Conservation (phyloP, 2,113 vertebrate species). For the Albula goreensis region DNA sequence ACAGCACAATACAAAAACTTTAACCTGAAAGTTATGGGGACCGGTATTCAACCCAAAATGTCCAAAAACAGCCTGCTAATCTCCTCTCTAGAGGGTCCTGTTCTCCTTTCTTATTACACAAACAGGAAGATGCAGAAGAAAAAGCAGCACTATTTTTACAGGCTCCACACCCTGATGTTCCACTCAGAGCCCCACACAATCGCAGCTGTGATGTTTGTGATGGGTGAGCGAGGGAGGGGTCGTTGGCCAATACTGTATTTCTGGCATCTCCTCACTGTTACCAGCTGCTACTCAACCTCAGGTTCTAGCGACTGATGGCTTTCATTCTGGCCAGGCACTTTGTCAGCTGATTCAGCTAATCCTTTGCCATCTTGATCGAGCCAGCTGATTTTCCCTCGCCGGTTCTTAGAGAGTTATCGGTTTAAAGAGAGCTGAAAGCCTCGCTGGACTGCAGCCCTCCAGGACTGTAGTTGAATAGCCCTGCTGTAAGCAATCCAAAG, state of each 20-base stretch:
- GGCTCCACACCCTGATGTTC: neutral
- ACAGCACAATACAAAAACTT: neutral
- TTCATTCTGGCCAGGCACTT: neutral
- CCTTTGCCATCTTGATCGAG: neutral
- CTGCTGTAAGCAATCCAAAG: no score
- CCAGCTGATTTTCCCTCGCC: neutral
- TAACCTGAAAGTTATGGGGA: neutral
- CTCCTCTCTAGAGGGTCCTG: neutral
- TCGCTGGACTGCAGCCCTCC: neutral
- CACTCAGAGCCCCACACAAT: neutral
- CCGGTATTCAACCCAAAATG: neutral
- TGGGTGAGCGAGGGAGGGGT: conserved; percentile 23
- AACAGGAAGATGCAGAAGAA: neutral
- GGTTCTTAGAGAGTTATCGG: neutral
- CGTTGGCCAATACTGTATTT: conserved; percentile 33
- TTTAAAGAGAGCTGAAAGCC: neutral
- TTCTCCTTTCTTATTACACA: neutral
- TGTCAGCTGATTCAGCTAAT: neutral
- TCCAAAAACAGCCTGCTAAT: neutral
- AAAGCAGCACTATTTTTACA: neutral
- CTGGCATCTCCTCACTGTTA: neutral
- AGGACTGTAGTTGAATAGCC: no score
- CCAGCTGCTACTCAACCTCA: neutral
- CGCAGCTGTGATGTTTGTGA: conserved; percentile 26
- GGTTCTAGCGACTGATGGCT: neutral